Percentiles rank a stretch among this genome's conserved stretches.
Conservation (phyloP, 2,113 vertebrate species). For the Chionodraco myersi region DNA sequence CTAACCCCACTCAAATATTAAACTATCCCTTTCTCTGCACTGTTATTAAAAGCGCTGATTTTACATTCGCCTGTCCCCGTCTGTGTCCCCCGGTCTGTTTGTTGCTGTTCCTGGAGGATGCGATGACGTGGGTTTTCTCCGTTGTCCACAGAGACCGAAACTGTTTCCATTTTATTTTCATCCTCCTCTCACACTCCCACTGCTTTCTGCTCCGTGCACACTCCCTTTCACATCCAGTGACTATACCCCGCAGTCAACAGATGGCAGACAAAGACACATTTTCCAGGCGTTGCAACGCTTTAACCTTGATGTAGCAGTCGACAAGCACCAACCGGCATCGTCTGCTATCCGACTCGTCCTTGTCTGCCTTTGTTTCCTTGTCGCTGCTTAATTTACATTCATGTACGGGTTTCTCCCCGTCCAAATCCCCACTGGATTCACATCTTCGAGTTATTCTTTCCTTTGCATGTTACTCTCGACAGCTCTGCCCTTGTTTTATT, state of each 20-base stretch:
- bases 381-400: neutral
- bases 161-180: conserved; percentile 44
- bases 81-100: neutral
- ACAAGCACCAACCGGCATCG: neutral
- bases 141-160: conserved; percentile 41
- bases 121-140: conserved; percentile 48
- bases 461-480: conserved; percentile 14
- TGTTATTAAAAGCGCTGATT: neutral
- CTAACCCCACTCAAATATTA: too few relatives aligned
- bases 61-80: neutral
- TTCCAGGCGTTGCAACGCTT: conserved; percentile 53
- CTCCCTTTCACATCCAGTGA: conserved; percentile 33
- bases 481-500: conserved; percentile 14
- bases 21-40: neutral
- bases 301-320: conserved; percentile 54
- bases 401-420: neutral
- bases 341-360: neutral
- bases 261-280: conserved; percentile 58
- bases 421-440: neutral
- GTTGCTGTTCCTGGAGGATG: conserved; percentile 24
- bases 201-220: conserved; percentile 28
- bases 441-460: neutral
- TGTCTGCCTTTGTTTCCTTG: neutral
- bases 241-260: conserved; percentile 70
- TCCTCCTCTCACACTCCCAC: conserved; percentile 64